Conservation (phyloP, 2,797 vertebrate genomes). For the Pachyuromys duprasi region DNA sequence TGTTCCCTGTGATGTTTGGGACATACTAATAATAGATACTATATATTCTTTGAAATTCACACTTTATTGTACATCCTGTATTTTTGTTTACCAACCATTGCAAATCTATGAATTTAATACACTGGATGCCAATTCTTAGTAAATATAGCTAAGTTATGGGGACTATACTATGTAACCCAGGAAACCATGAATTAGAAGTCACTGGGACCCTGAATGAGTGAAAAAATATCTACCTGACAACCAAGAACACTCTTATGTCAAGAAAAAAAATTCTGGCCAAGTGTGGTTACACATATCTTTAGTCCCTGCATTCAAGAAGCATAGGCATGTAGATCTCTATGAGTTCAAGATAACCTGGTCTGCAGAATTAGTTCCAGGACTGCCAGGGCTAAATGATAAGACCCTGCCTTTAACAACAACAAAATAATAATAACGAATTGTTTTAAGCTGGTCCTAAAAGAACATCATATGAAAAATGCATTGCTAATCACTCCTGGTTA, state of each 20-base stretch:
- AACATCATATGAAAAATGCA: constrained; percentile 24
- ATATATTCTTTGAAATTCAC: constrained; percentile 21
- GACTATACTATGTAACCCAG: not conserved
- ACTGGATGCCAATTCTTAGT: not conserved
- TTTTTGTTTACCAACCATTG: constrained; percentile 50
- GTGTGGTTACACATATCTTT: not conserved
- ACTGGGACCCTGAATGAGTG: not conserved
- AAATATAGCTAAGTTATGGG: not conserved
- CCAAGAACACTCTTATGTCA: constrained; percentile 9
- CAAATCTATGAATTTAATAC: constrained; percentile 26
- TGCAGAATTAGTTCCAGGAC: not conserved
- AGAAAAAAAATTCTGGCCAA: constrained; percentile 1
- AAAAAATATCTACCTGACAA: not conserved
- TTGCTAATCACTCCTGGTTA: not conserved
- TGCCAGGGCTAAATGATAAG: not conserved
- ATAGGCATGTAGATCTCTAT: not conserved
- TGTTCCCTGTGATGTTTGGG: not conserved
- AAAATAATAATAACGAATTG: not conserved
- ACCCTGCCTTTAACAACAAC: not conserved
- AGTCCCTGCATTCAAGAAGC: not conserved
- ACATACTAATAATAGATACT: not conserved
- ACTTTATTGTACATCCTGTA: not conserved
- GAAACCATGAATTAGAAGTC: constrained; percentile 29
- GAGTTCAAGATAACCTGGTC: not conserved
- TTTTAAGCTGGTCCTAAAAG: not conserved